Base-by-base conservation (phyloP, 1,140 invertebrate species). In the Drosophila yakuba region DNA sequence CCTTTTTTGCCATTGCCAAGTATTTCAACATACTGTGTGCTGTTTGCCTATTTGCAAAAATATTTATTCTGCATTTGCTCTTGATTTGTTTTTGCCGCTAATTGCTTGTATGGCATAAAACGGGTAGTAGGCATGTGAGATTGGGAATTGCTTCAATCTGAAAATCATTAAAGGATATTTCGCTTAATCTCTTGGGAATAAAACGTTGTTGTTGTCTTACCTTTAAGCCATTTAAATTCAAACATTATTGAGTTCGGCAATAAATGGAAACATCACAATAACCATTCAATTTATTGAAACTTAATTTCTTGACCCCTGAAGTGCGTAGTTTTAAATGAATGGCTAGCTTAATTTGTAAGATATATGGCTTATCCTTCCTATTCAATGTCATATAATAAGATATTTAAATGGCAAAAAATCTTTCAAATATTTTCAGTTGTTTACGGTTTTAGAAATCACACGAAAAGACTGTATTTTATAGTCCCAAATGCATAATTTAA, bases 11-110 rank as follows among this genome's bases (percentile, higher is more conserved):
- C 4, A 28, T 10, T 32, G 63, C 50, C 50, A 73, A 62, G 73
- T 74, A 73, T 62, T 74, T 63, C 48, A 44, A 20, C 23, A 44
- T 32, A 68, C 50, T 72, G 68, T 73, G 44, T 50, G 45, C 25
- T 41, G 28, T 55, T 68, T 67, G 38, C 20, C 45, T 45, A 60
- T 71, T 41, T 55, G 20, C 17, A 17, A 48, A 50, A 63, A 73
- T 74, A 39, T 74, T 74, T 74, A 61, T 55, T 63, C 28, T 56
- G 57, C 58, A 73, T 56, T 62, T 55, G 20, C 25, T 35, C 38
- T 50, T 44, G 38, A 36, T 71, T 25, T 51, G 38, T 44, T 72
- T 58, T 41, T 28, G 38, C 38, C 28, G 43, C 35, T 74, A 74
- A 74, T 74, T 74, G 68, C 50, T 56, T 39, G 44, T 17, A 39